Evolutionary conservation across 2,888 invertebrate species (phyloP).

Genomic region (Galeruca laticollis): DNA sequence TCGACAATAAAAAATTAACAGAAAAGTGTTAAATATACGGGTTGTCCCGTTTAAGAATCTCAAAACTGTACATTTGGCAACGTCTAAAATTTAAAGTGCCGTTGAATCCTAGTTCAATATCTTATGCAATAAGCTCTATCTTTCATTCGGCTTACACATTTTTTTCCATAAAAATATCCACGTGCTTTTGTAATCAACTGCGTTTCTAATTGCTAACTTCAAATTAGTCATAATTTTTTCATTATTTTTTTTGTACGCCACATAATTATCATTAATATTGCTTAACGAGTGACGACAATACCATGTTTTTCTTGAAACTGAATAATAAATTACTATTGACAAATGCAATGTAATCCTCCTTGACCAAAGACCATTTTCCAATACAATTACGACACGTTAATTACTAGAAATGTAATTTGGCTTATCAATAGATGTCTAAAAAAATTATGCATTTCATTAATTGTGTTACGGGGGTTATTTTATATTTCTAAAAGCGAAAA

Average conservation of each 20-base stretch:
- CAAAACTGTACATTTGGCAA: too few relatives aligned
- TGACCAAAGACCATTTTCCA: conserved; percentile 40
- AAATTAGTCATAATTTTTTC: background rate
- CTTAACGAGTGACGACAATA: conserved; percentile 3
- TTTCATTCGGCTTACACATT: too few relatives aligned
- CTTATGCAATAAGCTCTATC: too few relatives aligned
- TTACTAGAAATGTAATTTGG: conserved; percentile 29
- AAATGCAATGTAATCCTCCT: conserved; percentile 35
- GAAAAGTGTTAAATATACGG: too few relatives aligned
- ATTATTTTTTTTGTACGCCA: background rate
- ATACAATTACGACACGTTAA: conserved; percentile 31
- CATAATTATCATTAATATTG: background rate
- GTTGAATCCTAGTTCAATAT: too few relatives aligned
- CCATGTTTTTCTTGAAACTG: conserved; percentile 12
- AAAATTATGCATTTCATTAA: conserved; percentile 25
- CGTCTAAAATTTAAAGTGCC: too few relatives aligned
- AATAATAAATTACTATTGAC: conserved; percentile 22
- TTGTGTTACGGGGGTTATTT: background rate
- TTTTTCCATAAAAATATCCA: too few relatives aligned
- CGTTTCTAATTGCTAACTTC: background rate
- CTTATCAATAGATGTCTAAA: conserved; percentile 23
- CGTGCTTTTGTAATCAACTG: too few relatives aligned
- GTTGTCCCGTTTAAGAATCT: too few relatives aligned
- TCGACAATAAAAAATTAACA: too few relatives aligned
- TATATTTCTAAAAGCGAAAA: too few relatives aligned